A percentile compares a stretch with the other conserved stretches of the same genome.
Evolutionary conservation across 1,140 invertebrate species (phyloP).

Genomic region (Eurosta solidaginis): DNA sequence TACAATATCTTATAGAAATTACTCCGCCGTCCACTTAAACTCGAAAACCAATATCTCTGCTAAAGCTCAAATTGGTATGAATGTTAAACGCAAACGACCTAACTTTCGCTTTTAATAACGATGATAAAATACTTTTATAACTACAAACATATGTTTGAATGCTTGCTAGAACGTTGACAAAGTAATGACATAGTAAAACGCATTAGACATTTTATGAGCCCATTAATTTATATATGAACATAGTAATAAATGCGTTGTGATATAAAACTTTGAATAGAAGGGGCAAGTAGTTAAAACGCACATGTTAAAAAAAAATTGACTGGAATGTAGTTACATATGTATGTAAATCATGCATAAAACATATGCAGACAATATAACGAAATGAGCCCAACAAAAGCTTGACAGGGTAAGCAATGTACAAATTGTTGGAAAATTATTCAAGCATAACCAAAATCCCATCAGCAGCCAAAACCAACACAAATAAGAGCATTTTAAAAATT

Average conservation of each 20-base stretch:
- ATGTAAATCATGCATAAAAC: too few species aligned
- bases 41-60: too few species aligned
- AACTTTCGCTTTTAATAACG: constrained; percentile 13
- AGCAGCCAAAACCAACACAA: constrained; percentile 14
- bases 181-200: neutral
- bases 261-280: too few species aligned
- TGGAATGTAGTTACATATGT: too few species aligned
- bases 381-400: too few species aligned
- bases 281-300: too few species aligned
- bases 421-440: neutral
- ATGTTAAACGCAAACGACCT: neutral
- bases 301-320: too few species aligned
- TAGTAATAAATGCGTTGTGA: neutral
- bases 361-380: too few species aligned
- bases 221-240: neutral
- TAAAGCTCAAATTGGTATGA: neutral
- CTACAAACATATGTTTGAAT: neutral
- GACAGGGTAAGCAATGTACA: too few species aligned
- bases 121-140: neutral
- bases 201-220: neutral
- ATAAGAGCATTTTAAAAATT: neutral
- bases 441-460: constrained; percentile 20
- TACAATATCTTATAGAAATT: too few species aligned
- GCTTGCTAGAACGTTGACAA: neutral
- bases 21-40: too few species aligned